Conservation (phyloP, 2,888 invertebrate genomes). For the Ichneumoninae sp. region DNA sequence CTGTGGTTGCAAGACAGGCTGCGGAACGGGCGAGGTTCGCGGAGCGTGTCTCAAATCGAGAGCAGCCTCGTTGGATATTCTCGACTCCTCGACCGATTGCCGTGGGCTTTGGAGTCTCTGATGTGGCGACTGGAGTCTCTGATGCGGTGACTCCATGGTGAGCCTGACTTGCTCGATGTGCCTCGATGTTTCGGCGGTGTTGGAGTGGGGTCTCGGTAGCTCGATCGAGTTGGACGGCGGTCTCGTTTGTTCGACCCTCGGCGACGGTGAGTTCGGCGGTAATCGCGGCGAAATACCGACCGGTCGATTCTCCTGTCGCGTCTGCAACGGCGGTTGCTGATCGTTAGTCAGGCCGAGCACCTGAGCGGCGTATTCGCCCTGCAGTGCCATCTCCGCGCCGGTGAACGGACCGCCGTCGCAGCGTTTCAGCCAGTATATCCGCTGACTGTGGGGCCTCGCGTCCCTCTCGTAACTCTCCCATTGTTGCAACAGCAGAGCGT, state of each 20-base stretch:
- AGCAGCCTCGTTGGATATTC: conserved; percentile 79
- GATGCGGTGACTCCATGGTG: conserved; percentile 82
- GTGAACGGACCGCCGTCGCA: conserved; percentile 96
- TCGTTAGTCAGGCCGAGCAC: conserved; percentile 91
- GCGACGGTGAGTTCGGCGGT: conserved; percentile 79
- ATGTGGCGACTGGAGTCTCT: conserved; percentile 80
- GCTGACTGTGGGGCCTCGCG: conserved; percentile 93
- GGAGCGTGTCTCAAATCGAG: conserved; percentile 81
- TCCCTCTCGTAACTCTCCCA: conserved; percentile 96
- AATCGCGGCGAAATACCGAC: conserved; percentile 81
- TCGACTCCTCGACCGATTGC: conserved; percentile 78
- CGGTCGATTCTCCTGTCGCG: conserved; percentile 76
- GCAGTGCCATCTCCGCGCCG: conserved; percentile 94
- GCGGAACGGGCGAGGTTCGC: conserved; percentile 79
- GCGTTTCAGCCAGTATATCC: conserved; percentile 96
- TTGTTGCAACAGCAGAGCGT: conserved; percentile 93
- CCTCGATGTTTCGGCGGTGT: conserved; percentile 77
- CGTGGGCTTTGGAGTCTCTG: conserved; percentile 81
- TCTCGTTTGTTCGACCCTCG: conserved; percentile 78
- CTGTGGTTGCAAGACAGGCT: conserved; percentile 78
- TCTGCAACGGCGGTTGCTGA: conserved; percentile 72
- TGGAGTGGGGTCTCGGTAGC: conserved; percentile 79
- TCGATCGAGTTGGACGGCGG: conserved; percentile 80
- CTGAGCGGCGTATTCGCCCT: conserved; percentile 96
- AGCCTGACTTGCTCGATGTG: conserved; percentile 80